phyloP scores from a whole-genome alignment of 2,888 invertebrate species.

The Chaetogeoica ovagalla region DNA sequence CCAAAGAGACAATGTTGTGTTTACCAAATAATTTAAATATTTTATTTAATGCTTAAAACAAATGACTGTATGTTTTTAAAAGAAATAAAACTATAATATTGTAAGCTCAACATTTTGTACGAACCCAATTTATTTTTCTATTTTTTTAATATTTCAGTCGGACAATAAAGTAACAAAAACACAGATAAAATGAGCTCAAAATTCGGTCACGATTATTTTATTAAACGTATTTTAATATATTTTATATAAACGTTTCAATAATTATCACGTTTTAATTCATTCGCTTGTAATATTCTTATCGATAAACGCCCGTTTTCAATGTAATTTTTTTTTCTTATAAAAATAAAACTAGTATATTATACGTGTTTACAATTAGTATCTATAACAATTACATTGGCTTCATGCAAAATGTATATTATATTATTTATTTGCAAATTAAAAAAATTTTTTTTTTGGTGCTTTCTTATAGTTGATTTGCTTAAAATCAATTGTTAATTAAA shows the following conservation, averaged over 20 bases:
- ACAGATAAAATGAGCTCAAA: slow-evolving; percentile 6
- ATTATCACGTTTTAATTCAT: slow-evolving; percentile 3
- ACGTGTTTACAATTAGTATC: not conserved
- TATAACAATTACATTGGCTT: not conserved
- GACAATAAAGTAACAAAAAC: slow-evolving; percentile 18
- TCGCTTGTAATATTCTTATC: not conserved
- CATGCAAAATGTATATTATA: slow-evolving; percentile 14
- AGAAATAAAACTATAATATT: slow-evolving; percentile 2
- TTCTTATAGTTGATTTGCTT: slow-evolving; percentile 44
- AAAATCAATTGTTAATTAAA: slow-evolving; percentile 29
- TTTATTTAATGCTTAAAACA: not conserved
- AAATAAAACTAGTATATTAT: not conserved
- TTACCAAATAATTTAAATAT: slow-evolving; percentile 43
- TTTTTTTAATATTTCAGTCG: slow-evolving; percentile 30
- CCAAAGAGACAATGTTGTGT: slow-evolving; percentile 29
- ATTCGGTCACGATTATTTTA: slow-evolving; percentile 4
- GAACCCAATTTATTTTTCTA: slow-evolving; percentile 41
- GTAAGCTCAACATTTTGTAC: slow-evolving; percentile 47
- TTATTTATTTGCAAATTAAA: slow-evolving; percentile 14
- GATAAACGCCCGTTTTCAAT: slow-evolving; percentile 6
- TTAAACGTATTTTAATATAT: not conserved
- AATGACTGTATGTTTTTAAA: slow-evolving; percentile 18
- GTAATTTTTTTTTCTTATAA: not conserved
- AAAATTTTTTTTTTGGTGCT: slow-evolving; percentile 43
- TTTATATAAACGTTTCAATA: not conserved